Percentiles rank a stretch among this genome's conserved stretches.
These are phyloP conservation scores for Ornithorhynchus anatinus DNA, from an alignment of 2,113 vertebrate genomes.

Conservation along the genomic window DNA sequence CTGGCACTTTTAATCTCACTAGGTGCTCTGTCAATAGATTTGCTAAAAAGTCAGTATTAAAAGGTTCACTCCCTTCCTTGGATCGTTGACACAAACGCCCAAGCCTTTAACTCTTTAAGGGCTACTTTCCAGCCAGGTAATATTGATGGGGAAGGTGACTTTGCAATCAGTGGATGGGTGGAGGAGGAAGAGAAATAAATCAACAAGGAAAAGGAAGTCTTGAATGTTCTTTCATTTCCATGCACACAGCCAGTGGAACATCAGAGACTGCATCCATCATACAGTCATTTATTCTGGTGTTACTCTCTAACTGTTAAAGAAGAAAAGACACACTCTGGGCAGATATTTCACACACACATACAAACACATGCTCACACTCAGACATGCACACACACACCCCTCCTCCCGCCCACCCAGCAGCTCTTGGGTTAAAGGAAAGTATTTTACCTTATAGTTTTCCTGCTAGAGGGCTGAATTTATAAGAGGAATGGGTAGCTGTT, in stretches of 20 bases:
- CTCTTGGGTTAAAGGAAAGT: neutral
- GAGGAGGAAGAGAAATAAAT: slow-evolving; percentile 12
- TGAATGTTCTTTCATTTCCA: slow-evolving; percentile 34
- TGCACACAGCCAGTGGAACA: neutral
- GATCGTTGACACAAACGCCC: too few relatives aligned
- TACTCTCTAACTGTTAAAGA: neutral
- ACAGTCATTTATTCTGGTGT: slow-evolving; percentile 53
- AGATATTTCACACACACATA: slow-evolving; percentile 46
- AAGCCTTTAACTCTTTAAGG: too few relatives aligned
- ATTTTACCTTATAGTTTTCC: slow-evolving; percentile 37
- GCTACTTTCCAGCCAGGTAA: too few relatives aligned
- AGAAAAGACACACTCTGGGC: slow-evolving; percentile 9
- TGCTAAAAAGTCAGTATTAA: too few relatives aligned
- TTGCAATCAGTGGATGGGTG: neutral
- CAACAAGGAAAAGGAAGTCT: slow-evolving; percentile 25
- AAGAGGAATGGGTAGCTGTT: slow-evolving; percentile 19
- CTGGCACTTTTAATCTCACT: too few relatives aligned
- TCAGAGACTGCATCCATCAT: slow-evolving; percentile 17
- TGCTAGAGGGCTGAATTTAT: slow-evolving; percentile 32
- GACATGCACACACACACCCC: too few relatives aligned
- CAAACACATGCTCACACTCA: too few relatives aligned
- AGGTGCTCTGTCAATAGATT: too few relatives aligned
- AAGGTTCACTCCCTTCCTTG: too few relatives aligned
- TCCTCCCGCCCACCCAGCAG: too few relatives aligned
- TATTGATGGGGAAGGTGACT: slow-evolving; percentile 7